Conservation (phyloP, 2,888 invertebrate species). For the Eugnorisma glareosa region DNA sequence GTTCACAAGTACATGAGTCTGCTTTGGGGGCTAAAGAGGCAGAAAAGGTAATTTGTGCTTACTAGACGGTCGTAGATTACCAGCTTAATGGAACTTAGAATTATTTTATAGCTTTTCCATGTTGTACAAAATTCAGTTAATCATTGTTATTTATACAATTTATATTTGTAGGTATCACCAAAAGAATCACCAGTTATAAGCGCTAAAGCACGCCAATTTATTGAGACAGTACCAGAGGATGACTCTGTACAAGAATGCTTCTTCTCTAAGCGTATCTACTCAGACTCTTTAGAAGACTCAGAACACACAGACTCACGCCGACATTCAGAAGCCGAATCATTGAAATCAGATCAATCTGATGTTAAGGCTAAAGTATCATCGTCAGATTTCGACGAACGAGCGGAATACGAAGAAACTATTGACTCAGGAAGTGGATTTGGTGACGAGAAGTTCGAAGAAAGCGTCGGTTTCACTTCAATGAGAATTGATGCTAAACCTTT, state of each 20-base stretch:
- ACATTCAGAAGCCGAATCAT: conserved; percentile 89
- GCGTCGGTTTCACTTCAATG: conserved; percentile 85
- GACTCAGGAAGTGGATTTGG: conserved; percentile 89
- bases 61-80: conserved; percentile 12
- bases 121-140: not conserved
- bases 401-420: conserved; percentile 87
- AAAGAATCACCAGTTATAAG: conserved; percentile 89
- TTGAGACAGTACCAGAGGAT: conserved; percentile 90
- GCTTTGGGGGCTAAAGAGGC: conserved; percentile 69
- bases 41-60: conserved; percentile 78
- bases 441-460: conserved; percentile 89
- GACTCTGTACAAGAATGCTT: conserved; percentile 90
- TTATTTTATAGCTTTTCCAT: conserved; percentile 8
- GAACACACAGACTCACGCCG: conserved; percentile 88
- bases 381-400: conserved; percentile 88
- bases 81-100: conserved; percentile 9
- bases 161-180: conserved; percentile 76
- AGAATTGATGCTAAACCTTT: conserved; percentile 80
- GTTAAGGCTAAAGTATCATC: conserved; percentile 87
- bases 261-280: conserved; percentile 89
- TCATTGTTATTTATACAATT: not conserved
- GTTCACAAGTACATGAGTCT: conserved; percentile 76
- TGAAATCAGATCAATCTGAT: conserved; percentile 89
- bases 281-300: conserved; percentile 89
- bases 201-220: conserved; percentile 89